Evolutionary conservation across 1,140 invertebrate genomes (phyloP).

Genomic region (Leptinotarsa lineolata): DNA sequence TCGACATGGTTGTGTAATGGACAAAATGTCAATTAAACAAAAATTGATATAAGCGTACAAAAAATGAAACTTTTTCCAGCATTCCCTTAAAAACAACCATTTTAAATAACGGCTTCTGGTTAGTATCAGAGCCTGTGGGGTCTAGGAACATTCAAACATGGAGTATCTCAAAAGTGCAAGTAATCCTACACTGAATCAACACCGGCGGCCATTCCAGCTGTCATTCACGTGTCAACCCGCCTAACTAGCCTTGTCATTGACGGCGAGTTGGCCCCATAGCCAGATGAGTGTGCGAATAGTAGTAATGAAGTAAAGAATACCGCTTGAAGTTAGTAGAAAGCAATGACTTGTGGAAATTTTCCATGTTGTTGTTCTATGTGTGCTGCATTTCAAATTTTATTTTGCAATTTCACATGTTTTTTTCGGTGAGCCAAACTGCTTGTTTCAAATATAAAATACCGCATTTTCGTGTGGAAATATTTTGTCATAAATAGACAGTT

Average conservation of each 20-base stretch:
- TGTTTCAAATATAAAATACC: background rate
- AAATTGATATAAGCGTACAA: no score
- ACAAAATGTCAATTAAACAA: no score
- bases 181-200: conserved; percentile 45
- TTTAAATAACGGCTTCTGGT: conserved; percentile 21
- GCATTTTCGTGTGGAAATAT: background rate
- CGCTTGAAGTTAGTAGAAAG: background rate
- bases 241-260: conserved; percentile 50
- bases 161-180: conserved; percentile 42
- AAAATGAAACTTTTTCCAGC: no score
- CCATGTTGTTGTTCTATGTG: no score
- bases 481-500: no score
- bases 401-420: no score
- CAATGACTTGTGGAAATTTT: no score
- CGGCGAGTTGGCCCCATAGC: conserved; percentile 37
- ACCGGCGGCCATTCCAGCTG: conserved; percentile 50
- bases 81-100: background rate
- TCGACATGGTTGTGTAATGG: no score
- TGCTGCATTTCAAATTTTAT: no score
- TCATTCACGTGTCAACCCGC: conserved; percentile 49
- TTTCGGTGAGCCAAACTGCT: no score
- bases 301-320: conserved; percentile 50
- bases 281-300: conserved; percentile 50
- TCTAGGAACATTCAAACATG: conserved; percentile 19
- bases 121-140: conserved; percentile 22